Evolutionary conservation across 2,113 vertebrate genomes (phyloP).

Genomic region (Mus musculus): GRCm39 chr3:95022001-95022500

Average conservation of each 20-base stretch:
- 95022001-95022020: conserved; percentile 21
- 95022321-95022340: neutral
- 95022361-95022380: neutral
- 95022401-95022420: neutral
- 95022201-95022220: neutral
- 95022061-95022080: conserved; percentile 39
- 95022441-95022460: neutral
- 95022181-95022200: neutral
- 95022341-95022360: neutral
- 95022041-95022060: neutral
- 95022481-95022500: neutral
- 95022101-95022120: neutral
- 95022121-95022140: neutral
- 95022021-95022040: conserved; percentile 40
- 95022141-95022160: neutral
- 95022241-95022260: neutral
- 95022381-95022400: neutral
- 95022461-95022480: neutral
- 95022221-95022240: neutral
- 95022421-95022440: neutral
- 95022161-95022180: neutral
- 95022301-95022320: neutral
- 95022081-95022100: neutral
- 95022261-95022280: neutral
- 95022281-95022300: neutral